Conservation (phyloP, 1,140 invertebrate genomes). For the Magallana ariakensis region DNA sequence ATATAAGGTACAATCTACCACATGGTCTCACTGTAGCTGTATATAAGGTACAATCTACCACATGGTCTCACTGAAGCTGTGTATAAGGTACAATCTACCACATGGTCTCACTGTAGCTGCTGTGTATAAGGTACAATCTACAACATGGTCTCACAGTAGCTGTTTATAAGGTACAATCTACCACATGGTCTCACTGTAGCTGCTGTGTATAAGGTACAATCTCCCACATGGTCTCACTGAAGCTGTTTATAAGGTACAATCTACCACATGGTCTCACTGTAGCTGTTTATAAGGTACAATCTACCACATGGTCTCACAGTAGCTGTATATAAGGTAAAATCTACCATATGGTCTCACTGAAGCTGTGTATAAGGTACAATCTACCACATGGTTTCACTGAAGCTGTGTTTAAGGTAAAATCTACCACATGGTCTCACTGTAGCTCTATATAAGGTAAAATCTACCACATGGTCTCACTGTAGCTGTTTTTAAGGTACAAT, state of each 20-base stretch:
- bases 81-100: not conserved
- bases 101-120: not conserved
- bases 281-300: conserved; percentile 11
- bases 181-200: not conserved
- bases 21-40: not conserved
- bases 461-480: not conserved
- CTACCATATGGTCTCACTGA: not conserved
- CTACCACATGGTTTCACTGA: not conserved
- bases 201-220: not conserved
- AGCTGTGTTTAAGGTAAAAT: conserved; percentile 1
- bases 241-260: conserved; percentile 13
- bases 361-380: not conserved
- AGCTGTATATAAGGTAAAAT: not conserved
- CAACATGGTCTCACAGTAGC: not conserved
- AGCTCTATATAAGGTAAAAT: not conserved
- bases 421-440: not conserved
- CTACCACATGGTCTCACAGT: not conserved
- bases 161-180: not conserved
- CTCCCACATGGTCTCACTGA: not conserved
- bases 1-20: not conserved
- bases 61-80: not conserved
- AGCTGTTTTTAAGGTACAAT: conserved; percentile 2
- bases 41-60: not conserved
- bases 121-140: not conserved
- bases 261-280: not conserved